phyloP scores from a whole-genome alignment of 2,797 vertebrate species.

The Rhadinocentrus ornatus region DNA sequence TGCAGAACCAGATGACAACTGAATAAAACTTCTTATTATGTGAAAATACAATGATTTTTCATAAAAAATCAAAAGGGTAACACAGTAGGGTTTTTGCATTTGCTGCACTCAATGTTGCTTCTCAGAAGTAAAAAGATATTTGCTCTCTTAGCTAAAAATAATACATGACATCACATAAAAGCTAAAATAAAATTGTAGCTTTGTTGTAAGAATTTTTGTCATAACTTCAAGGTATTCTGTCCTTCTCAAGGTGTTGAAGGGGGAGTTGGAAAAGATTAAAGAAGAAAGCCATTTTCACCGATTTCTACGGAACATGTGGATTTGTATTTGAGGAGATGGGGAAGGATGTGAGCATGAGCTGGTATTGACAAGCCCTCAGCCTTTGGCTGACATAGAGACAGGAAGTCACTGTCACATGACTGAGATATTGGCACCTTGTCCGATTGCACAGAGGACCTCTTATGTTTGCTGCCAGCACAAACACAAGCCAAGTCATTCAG shows the following conservation, averaged over 20 bases:
- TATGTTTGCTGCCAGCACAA: constrained; percentile 79
- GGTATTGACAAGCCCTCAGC: constrained; percentile 82
- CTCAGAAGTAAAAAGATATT: constrained; percentile 8
- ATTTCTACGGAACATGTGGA: constrained; percentile 24
- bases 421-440: constrained; percentile 84
- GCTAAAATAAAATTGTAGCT: background rate
- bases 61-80: background rate
- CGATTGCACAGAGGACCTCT: constrained; percentile 74
- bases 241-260: background rate
- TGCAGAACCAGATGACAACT: constrained; percentile 1
- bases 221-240: background rate
- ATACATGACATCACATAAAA: background rate
- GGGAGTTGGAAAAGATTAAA: background rate
- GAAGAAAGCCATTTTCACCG: background rate
- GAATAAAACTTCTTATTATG: background rate
- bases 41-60: background rate
- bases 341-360: constrained; percentile 70
- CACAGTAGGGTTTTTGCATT: background rate
- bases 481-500: constrained; percentile 66
- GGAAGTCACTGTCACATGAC: constrained; percentile 84
- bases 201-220: background rate
- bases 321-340: constrained; percentile 73
- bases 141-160: background rate
- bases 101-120: background rate
- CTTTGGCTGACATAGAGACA: constrained; percentile 75